Percentiles rank a stretch among this genome's conserved stretches.
These are phyloP conservation scores for Calliopum simillimum DNA, from an alignment of 2,888 invertebrate species.

Conservation along the genomic window DNA sequence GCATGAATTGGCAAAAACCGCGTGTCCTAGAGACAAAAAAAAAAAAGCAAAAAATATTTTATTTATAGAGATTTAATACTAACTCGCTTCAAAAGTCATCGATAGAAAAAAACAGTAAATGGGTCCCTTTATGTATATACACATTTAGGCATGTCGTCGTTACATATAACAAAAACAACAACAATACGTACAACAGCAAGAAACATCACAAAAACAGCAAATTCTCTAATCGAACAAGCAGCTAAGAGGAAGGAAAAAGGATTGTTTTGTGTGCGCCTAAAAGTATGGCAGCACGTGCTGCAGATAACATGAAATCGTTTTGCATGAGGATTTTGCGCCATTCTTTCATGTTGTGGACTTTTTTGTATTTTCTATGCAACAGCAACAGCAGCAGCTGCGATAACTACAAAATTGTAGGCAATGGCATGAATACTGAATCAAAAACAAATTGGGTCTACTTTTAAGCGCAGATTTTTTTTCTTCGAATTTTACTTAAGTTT, in stretches of 20 bases:
- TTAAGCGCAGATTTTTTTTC: background rate
- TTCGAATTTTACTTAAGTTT: background rate
- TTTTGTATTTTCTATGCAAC: background rate
- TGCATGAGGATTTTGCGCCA: no score
- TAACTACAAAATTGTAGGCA: background rate
- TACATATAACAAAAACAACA: no score
- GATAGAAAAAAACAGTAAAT: no score
- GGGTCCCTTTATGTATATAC: no score
- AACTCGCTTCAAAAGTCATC: no score
- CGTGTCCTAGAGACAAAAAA: no score
- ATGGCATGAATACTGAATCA: background rate
- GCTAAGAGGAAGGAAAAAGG: no score
- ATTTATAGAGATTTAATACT: no score
- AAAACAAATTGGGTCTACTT: background rate
- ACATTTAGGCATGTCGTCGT: no score
- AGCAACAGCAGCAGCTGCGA: background rate
- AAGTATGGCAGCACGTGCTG: slow-evolving; percentile 3
- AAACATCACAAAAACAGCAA: background rate
- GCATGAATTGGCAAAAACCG: no score
- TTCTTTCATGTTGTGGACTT: background rate
- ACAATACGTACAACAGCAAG: background rate
- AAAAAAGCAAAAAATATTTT: no score
- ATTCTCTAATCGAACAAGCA: no score
- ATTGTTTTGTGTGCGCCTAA: background rate
- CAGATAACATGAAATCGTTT: slow-evolving; percentile 2